A percentile compares a stretch with the other conserved stretches of the same genome.
Conservation (phyloP, 1,140 invertebrate genomes). For the Drosophila pruinosa region DNA sequence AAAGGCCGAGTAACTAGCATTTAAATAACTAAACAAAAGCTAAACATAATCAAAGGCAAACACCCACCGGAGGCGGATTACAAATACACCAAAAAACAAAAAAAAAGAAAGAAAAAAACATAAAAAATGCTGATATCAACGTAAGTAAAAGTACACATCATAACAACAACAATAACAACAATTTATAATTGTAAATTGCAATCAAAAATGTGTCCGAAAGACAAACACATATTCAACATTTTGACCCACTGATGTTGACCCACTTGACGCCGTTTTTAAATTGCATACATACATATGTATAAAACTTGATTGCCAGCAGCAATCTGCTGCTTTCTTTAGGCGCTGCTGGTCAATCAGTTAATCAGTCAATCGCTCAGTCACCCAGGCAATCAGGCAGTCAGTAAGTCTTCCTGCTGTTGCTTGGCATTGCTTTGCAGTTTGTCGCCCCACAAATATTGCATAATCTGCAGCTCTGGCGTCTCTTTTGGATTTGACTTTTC, state of each 20-base stretch:
- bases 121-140: constrained; percentile 75
- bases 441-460: constrained; percentile 66
- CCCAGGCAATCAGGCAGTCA: constrained; percentile 1
- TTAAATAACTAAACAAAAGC: constrained; percentile 42
- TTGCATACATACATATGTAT: neutral
- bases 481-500: constrained; percentile 64
- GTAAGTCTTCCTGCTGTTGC: constrained; percentile 13
- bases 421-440: constrained; percentile 51
- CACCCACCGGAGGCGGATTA: constrained; percentile 47
- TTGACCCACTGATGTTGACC: constrained; percentile 75
- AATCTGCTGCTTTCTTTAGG: constrained; percentile 14
- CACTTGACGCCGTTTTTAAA: constrained; percentile 41
- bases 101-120: constrained; percentile 10
- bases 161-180: neutral
- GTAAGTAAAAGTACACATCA: constrained; percentile 63
- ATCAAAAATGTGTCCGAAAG: constrained; percentile 45
- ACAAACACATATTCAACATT: constrained; percentile 24
- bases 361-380: constrained; percentile 27
- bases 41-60: constrained; percentile 40
- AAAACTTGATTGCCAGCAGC: constrained; percentile 3
- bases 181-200: constrained; percentile 48
- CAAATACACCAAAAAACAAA: constrained; percentile 21
- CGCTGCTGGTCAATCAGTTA: too few species aligned
- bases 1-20: constrained; percentile 40
- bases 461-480: constrained; percentile 34